Evolutionary conservation across 2,888 invertebrate species (phyloP).

Genomic region (Phengaris alcon): DNA sequence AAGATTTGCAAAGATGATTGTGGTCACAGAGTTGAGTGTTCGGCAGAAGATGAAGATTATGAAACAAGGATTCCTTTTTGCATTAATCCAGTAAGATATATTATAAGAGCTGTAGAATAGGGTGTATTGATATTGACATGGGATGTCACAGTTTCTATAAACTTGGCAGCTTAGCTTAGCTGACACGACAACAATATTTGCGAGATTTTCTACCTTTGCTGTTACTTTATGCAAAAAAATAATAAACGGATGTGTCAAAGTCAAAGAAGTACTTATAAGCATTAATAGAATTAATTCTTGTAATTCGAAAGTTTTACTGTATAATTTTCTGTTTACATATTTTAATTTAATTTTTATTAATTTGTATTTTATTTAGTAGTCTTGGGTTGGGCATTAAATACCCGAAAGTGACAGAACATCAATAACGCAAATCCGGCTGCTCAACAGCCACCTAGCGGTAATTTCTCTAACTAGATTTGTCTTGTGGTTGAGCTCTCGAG

Average conservation of each 20-base stretch:
- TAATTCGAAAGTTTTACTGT: background rate
- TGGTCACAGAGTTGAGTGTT: slow-evolving; percentile 52
- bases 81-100: slow-evolving; percentile 1
- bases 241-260: background rate
- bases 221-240: background rate
- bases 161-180: no score
- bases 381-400: background rate
- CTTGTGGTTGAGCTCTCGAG: slow-evolving; percentile 67
- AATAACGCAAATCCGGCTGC: slow-evolving; percentile 58
- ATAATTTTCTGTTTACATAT: background rate
- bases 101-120: background rate
- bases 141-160: no score
- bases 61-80: slow-evolving; percentile 22
- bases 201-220: background rate
- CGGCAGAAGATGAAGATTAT: slow-evolving; percentile 36
- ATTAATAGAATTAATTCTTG: background rate
- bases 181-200: background rate
- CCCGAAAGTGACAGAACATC: slow-evolving; percentile 42
- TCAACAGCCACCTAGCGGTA: slow-evolving; percentile 57
- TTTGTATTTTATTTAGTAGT: background rate
- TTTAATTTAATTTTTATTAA: background rate
- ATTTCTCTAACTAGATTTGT: slow-evolving; percentile 54
- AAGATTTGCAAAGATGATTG: slow-evolving; percentile 55
- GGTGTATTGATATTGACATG: background rate
- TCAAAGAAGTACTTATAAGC: background rate